Evolutionary conservation across 2,888 invertebrate species (phyloP).

Genomic region (Spilarctia lutea): DNA sequence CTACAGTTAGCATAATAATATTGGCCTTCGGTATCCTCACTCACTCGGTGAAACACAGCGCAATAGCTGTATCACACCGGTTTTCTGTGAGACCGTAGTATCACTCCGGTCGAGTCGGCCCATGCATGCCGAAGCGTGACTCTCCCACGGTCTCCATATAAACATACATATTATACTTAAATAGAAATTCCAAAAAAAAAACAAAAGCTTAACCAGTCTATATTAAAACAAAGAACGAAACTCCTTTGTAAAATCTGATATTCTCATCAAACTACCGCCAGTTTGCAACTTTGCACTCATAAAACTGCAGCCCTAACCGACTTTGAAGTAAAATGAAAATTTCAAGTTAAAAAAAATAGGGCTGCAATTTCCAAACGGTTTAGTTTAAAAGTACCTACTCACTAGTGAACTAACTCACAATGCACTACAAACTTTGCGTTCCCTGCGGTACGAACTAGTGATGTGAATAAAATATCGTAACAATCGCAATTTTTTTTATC

Average conservation of each 20-base stretch:
- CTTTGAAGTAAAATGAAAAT: conserved; percentile 31
- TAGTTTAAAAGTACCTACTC: conserved; percentile 68
- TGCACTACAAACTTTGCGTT: conserved; percentile 67
- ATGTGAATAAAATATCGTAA: conserved; percentile 28
- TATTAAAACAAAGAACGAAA: neutral
- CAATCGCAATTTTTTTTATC: neutral
- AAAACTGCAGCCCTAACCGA: conserved; percentile 36
- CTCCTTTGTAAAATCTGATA: conserved; percentile 11
- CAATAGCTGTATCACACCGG: too few relatives aligned
- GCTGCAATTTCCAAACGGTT: conserved; percentile 68
- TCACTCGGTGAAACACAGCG: too few relatives aligned
- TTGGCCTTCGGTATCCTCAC: too few relatives aligned
- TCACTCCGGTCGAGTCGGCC: too few relatives aligned
- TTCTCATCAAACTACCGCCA: conserved; percentile 12
- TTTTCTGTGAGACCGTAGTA: too few relatives aligned
- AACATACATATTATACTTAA: too few relatives aligned
- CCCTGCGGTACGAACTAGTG: conserved; percentile 51
- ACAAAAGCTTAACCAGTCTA: neutral
- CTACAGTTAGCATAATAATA: too few relatives aligned
- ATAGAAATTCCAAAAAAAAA: neutral
- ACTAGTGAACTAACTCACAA: conserved; percentile 59
- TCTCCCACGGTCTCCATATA: too few relatives aligned
- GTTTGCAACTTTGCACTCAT: conserved; percentile 33
- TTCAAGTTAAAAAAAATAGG: conserved; percentile 54
- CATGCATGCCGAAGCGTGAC: too few relatives aligned